These are phyloP conservation scores for Eueides isabella DNA, from an alignment of 1,140 invertebrate species.

Conservation along the genomic window DNA sequence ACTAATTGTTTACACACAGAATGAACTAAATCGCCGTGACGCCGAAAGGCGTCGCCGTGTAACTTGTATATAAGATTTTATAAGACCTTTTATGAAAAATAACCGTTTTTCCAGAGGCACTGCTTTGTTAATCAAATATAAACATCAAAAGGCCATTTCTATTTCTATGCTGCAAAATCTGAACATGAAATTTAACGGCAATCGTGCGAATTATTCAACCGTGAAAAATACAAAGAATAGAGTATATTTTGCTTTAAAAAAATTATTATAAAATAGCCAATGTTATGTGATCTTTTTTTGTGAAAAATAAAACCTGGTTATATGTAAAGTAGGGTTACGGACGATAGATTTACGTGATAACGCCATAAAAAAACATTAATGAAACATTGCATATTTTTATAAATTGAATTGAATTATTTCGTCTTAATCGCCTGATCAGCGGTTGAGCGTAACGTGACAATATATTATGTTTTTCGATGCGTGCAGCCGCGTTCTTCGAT, in stretches of 20 bases:
- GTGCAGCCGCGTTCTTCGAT: too few species aligned
- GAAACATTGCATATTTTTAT: too few species aligned
- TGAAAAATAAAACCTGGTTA: too few species aligned
- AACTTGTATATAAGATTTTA: background rate
- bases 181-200: constrained; percentile 11
- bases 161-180: background rate
- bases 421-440: too few species aligned
- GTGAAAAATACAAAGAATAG: background rate
- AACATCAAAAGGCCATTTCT: background rate
- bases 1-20: background rate
- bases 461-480: too few species aligned
- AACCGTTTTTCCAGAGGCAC: background rate
- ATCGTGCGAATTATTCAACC: background rate
- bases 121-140: constrained; percentile 13
- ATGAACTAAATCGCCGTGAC: background rate
- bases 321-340: too few species aligned
- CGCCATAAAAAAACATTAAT: too few species aligned
- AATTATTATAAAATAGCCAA: background rate
- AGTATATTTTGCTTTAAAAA: background rate
- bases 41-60: too few species aligned
- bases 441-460: too few species aligned
- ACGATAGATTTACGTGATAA: too few species aligned
- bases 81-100: background rate
- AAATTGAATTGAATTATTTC: too few species aligned
- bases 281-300: too few species aligned